Evolutionary conservation across 2,113 vertebrate species (phyloP), one percentile per base, ranked within the genome.

Genomic region (Antennarius striatus): DNA sequence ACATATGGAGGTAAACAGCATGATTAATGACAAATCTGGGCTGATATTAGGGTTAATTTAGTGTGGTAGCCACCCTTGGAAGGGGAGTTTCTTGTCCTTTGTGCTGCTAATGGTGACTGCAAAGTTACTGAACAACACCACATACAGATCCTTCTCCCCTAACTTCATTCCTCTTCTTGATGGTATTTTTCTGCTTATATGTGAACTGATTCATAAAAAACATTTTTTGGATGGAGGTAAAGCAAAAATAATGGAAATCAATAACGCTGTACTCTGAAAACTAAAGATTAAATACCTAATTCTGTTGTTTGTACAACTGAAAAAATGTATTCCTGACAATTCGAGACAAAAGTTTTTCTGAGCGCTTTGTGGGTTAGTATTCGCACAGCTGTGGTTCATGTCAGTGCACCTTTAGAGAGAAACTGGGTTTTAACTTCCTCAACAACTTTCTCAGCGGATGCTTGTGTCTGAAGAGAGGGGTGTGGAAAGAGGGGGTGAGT

Each of bases 1-100:
- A 73, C 74, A 83, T 80, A 82, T 79, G 76, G 74, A 30, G 14
- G 48, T 84, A 82, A 80, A 67, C 58, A 75, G 57, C 57, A 71
- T 81, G 80, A 86, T 88, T 90, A 82, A 89, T 15, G 68, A 79
- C 29, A 79, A 81, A 83, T 85, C 58, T 81, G 68, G 61, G 58
- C 56, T 76, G 45, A 69, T 75, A 72, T 82, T 56, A 68, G 66
- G 53, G 72, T 71, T 79, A 80, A 88, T 78, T 88, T 73, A 81
- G 63, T 85, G 65, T 62, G 65, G 62, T 80, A 63, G 62, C 75
- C 72, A 67, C 64, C 46, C 22, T 28, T 78, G 51, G 47, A 68
- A 73, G 40, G 56, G 45, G 17, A 4, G 0, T 69, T 68, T 65
- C 42, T 3, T 63, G 39, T 60, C 69, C 64, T 77, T 81, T 75